A percentile compares a stretch with the other conserved stretches of the same genome.
Conservation (phyloP, 2,797 vertebrate species). For the Pseudomugil gertrudae region DNA sequence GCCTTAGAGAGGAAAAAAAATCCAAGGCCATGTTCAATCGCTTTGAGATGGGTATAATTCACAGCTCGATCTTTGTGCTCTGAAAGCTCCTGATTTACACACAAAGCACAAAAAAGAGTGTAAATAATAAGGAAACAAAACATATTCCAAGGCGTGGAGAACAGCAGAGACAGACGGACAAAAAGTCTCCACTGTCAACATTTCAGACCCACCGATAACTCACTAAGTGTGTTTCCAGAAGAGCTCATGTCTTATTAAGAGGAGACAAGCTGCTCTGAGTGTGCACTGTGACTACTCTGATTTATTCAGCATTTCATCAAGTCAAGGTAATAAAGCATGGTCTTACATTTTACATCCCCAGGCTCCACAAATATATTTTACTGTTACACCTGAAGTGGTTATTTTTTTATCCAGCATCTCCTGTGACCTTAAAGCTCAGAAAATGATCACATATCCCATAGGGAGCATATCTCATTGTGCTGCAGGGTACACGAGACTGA, state of each 20-base stretch:
- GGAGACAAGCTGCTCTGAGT: not conserved
- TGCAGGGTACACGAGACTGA: not conserved
- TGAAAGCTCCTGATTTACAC: not conserved
- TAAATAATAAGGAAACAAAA: not conserved
- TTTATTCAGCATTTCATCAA: not conserved
- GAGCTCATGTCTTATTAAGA: slow-evolving; percentile 3
- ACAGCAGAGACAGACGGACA: not conserved
- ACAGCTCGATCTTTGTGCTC: not conserved
- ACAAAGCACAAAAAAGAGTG: not conserved
- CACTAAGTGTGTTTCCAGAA: not conserved
- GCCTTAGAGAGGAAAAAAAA: not conserved
- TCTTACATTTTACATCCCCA: not conserved
- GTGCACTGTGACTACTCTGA: not conserved
- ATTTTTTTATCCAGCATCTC: not conserved
- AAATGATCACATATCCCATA: not conserved
- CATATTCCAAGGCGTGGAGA: not conserved
- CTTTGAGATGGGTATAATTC: not conserved
- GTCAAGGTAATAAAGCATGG: not conserved
- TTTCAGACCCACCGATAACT: not conserved
- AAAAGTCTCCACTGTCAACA: not conserved
- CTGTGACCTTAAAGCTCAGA: not conserved
- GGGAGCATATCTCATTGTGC: not conserved
- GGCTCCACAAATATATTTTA: not conserved
- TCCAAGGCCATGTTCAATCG: not conserved
- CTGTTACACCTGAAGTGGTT: not conserved